Evolutionary conservation across 1,140 invertebrate genomes (phyloP).

Genomic region (Idris sp.): DNA sequence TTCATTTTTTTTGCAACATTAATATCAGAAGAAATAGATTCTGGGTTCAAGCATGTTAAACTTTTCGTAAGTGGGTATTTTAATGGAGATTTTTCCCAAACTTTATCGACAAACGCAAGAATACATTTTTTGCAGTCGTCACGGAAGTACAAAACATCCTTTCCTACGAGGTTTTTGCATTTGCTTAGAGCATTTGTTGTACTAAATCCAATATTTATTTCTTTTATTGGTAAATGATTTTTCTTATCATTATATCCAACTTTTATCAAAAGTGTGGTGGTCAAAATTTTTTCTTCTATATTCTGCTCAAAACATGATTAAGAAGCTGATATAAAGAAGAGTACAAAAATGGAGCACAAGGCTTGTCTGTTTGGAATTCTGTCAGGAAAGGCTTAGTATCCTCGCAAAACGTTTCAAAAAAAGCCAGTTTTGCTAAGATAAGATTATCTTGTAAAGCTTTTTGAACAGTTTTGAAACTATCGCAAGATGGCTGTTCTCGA

Average conservation of each 20-base stretch:
- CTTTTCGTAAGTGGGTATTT: slow-evolving; percentile 1
- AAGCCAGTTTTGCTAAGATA: slow-evolving; percentile 53
- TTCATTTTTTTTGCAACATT: slow-evolving; percentile 6
- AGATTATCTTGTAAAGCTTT: slow-evolving; percentile 42
- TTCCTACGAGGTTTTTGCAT: slow-evolving; percentile 12
- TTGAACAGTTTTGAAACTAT: slow-evolving; percentile 31
- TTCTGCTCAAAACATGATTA: slow-evolving; percentile 4
- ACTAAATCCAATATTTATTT: slow-evolving; percentile 24
- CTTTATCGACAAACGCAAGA: slow-evolving; percentile 3
- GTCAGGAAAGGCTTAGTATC: slow-evolving; percentile 57
- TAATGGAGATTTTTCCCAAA: slow-evolving; percentile 13
- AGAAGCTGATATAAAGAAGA: not conserved
- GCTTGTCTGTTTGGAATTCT: slow-evolving; percentile 54
- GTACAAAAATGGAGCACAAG: slow-evolving; percentile 50
- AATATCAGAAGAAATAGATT: not conserved
- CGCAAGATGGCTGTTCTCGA: slow-evolving; percentile 14
- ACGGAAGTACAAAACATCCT: slow-evolving; percentile 9
- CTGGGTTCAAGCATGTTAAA: not conserved
- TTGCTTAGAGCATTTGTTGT: slow-evolving; percentile 13
- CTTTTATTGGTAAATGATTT: slow-evolving; percentile 12
- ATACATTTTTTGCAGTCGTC: slow-evolving; percentile 1
- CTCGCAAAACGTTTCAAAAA: slow-evolving; percentile 54
- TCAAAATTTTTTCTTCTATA: slow-evolving; percentile 3
- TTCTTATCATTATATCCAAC: slow-evolving; percentile 15
- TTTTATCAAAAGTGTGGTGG: not conserved